Base-by-base conservation (phyloP, 2,888 invertebrate species). In the Anthophora plumipes region DNA sequence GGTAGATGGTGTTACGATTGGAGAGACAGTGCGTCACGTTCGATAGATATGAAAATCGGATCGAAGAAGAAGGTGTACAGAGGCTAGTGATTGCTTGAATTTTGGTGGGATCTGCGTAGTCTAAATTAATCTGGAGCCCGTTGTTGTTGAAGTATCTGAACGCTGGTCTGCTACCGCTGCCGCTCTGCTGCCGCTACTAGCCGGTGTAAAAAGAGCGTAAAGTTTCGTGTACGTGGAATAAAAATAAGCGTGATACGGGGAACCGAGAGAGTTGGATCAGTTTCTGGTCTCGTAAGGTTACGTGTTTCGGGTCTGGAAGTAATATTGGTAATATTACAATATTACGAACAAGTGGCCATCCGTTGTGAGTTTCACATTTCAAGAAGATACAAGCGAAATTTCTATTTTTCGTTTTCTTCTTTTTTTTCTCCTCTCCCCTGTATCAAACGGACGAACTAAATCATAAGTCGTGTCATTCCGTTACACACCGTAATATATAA, bases 91-190 rank as follows among this genome's bases (percentile, higher is more conserved):
- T 68, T 61, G 64, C 69, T 20, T 37, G 80, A 69, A 72, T 67
- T 71, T 68, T 64, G 57, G 68, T 54, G 66, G 76, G 72, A 82
- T 81, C 77, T 20, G 74, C 81, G 59, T 74, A 68, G 63, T 82
- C 82, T 82, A 82, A 77, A 82, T 82, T 82, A 82, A 77, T 82
- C 82, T 82, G 82, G 82, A 81, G 82, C 82, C 72, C 73, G 82
- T 82, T 81, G 82, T 82, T 73, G 82, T 82, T 70, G 73, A 81
- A 77, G 57, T 69, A n/a, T 68, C 12, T 31, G 73, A 69, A 77
- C 61, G 77, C 67, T 43, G 81, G 70, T 57, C 77, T 71, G 81
- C 52, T 31, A 4, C 31, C 4, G 31, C 31, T 31, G 31, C 31
- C 4, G 31, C 31, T 71, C 31, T 31, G 31, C 31, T 31, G 31